Evolutionary conservation across 64 coral and sea anemone species (phyloP).

Genomic region (Hydrozoanthus tunicans): DNA sequence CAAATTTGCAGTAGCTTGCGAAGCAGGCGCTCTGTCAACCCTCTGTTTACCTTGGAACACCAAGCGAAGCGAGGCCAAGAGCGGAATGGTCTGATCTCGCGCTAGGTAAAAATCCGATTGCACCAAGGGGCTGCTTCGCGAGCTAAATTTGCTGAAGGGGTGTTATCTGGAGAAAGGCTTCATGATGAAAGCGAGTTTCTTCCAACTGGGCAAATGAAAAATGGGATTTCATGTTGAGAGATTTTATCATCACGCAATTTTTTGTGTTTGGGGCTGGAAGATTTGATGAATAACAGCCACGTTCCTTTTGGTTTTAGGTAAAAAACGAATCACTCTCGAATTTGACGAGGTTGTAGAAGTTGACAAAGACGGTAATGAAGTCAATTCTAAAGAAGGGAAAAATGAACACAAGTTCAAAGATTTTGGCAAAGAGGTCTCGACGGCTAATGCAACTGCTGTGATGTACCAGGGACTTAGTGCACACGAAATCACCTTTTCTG

Average conservation of each 20-base stretch:
- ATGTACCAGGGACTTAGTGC: neutral
- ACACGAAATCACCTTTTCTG: neutral
- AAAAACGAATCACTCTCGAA: neutral
- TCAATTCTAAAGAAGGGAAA: neutral
- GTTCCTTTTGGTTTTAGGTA: neutral
- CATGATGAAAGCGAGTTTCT: no score
- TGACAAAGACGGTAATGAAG: neutral
- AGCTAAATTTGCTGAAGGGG: no score
- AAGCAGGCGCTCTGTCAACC: no score
- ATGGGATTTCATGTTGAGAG: neutral
- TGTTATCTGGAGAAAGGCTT: no score
- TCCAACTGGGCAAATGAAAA: no score
- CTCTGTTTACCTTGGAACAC: no score
- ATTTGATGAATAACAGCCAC: neutral
- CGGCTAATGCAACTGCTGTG: neutral
- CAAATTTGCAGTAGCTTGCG: no score
- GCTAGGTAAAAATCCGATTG: no score
- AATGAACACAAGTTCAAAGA: neutral
- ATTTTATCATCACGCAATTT: neutral
- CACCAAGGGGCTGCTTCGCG: no score
- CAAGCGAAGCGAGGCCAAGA: no score
- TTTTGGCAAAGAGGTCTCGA: neutral
- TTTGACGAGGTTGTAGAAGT: neutral
- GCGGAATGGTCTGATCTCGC: no score
- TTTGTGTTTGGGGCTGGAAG: neutral